Evolutionary conservation across 2,113 vertebrate genomes (phyloP).

Genomic region (Tinamus guttatus): DNA sequence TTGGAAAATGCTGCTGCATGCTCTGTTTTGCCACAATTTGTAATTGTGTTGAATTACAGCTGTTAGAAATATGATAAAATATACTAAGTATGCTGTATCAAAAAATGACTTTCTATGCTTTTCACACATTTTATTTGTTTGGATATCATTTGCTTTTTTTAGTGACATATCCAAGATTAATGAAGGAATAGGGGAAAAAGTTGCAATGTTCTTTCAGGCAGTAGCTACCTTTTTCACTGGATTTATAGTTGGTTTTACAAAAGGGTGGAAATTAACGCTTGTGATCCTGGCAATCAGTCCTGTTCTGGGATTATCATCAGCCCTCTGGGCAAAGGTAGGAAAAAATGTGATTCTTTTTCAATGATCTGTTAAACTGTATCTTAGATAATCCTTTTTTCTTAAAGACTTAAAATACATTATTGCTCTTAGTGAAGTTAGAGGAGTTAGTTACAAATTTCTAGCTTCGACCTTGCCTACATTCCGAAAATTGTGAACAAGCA

Average conservation of each 20-base stretch:
- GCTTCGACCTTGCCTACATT: neutral
- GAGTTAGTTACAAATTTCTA: neutral
- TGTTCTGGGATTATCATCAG: slow-evolving; percentile 80
- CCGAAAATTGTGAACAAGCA: neutral
- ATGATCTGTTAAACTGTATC: neutral
- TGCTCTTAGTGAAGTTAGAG: neutral
- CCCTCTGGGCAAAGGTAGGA: slow-evolving; percentile 81
- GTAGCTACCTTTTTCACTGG: slow-evolving; percentile 80
- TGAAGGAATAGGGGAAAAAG: slow-evolving; percentile 87
- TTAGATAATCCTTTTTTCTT: neutral
- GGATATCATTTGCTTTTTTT: slow-evolving; percentile 47
- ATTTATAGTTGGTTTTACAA: slow-evolving; percentile 83
- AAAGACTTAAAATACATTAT: neutral
- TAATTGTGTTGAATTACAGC: neutral
- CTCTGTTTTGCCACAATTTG: neutral
- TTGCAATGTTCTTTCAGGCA: slow-evolving; percentile 84
- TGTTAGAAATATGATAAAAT: neutral
- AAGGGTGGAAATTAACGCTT: slow-evolving; percentile 89
- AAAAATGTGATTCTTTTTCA: neutral
- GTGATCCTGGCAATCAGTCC: slow-evolving; percentile 88
- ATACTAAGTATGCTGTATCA: neutral
- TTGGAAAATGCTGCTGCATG: neutral
- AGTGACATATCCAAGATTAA: slow-evolving; percentile 90
- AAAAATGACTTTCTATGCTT: neutral
- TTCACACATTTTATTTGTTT: slow-evolving; percentile 25